phyloP scores from a whole-genome alignment of 2,113 vertebrate species.

The Solenodon paradoxus region DNA sequence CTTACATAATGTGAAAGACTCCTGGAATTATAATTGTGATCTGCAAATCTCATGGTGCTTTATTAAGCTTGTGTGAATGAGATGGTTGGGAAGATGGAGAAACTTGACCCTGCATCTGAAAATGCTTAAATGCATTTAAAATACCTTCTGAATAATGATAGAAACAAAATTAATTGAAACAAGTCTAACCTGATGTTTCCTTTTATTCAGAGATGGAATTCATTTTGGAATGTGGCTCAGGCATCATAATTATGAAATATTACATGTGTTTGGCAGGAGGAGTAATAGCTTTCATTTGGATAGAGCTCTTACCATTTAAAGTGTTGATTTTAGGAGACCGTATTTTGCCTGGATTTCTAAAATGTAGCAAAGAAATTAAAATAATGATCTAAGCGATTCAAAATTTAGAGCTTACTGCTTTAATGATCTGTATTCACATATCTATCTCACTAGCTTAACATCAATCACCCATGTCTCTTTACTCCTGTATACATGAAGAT shows the following conservation, averaged over 20 bases:
- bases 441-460: neutral
- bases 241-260: neutral
- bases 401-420: neutral
- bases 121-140: constrained; percentile 3
- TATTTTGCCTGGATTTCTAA: neutral
- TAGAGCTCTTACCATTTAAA: neutral
- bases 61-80: neutral
- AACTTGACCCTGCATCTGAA: neutral
- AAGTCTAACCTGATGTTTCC: neutral
- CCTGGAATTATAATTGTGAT: neutral
- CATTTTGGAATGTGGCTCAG: neutral
- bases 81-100: neutral
- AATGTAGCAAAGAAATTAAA: constrained; percentile 27
- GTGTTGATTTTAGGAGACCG: neutral
- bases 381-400: neutral
- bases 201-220: neutral
- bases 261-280: neutral
- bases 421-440: neutral
- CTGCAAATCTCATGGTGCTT: neutral
- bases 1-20: neutral
- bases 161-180: neutral
- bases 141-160: neutral
- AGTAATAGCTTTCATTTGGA: neutral
- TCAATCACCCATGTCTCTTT: neutral
- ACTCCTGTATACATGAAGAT: neutral